A percentile compares a stretch with the other conserved stretches of the same genome.
phyloP scores from a whole-genome alignment of 2,113 vertebrate species.

The Nettapus auritus region DNA sequence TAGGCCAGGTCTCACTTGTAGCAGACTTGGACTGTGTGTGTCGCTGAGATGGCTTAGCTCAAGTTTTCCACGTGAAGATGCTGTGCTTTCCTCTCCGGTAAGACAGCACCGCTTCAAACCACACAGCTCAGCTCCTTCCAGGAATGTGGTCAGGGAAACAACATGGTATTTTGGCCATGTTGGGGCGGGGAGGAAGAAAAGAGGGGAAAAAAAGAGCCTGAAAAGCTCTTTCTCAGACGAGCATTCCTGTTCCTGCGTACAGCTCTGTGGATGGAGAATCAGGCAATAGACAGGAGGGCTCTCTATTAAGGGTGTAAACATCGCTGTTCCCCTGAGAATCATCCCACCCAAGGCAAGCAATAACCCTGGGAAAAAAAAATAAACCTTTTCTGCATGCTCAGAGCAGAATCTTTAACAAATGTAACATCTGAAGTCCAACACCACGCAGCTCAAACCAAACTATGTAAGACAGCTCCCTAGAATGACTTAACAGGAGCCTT shows the following conservation, averaged over 20 bases:
- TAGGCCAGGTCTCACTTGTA: not conserved
- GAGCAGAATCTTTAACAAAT: not conserved
- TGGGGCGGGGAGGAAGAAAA: not conserved
- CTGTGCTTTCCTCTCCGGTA: not conserved
- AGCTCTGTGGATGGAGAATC: rapidly evolving
- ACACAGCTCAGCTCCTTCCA: conserved; percentile 45
- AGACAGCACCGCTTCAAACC: not conserved
- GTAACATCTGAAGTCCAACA: not conserved
- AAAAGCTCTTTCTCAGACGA: not conserved
- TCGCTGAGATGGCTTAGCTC: not conserved
- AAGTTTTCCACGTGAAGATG: not conserved
- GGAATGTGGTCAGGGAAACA: not conserved
- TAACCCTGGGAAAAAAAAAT: not conserved
- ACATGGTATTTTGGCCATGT: not conserved
- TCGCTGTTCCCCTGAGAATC: not conserved
- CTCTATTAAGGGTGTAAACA: not conserved
- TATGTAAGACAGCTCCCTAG: not conserved
- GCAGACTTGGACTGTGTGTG: conserved; percentile 15
- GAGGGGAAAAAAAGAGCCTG: not conserved
- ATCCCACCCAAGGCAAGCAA: not conserved
- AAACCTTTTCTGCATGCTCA: not conserved
- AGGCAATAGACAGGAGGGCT: not conserved
- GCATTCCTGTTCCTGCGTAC: rapidly evolving
- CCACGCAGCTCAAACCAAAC: not conserved
- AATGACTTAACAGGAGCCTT: not conserved